A percentile compares a stretch with the other conserved stretches of the same genome.
phyloP scores from a whole-genome alignment of 1,140 invertebrate genomes.

The Saccostrea cuccullata region DNA sequence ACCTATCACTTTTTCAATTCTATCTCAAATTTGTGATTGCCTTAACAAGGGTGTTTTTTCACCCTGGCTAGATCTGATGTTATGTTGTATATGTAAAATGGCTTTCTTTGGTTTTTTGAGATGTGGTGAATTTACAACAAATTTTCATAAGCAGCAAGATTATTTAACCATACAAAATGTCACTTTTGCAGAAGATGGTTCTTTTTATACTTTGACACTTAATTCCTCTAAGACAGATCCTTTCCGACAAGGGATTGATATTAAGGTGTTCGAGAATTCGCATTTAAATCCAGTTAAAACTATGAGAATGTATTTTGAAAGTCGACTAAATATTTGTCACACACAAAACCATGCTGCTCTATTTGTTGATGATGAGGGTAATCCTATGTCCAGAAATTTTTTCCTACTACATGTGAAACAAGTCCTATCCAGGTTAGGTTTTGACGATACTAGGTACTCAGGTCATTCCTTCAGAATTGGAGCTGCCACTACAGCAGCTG shows the following conservation, averaged over 20 bases:
- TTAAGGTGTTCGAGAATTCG: constrained; percentile 13
- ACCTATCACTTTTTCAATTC: constrained; percentile 46
- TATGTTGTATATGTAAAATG: constrained; percentile 2
- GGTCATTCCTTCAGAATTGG: constrained; percentile 31
- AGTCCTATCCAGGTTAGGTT: constrained; percentile 21
- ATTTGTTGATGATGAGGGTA: background rate
- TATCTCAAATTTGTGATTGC: background rate
- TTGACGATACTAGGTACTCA: background rate
- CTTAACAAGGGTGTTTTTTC: constrained; percentile 4
- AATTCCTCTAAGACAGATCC: constrained; percentile 43
- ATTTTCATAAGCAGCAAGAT: background rate
- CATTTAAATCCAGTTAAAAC: constrained; percentile 30
- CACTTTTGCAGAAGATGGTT: background rate
- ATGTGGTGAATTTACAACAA: constrained; percentile 47
- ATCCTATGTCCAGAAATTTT: background rate
- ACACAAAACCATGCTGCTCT: background rate
- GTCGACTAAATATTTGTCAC: background rate
- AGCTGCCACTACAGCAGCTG: background rate
- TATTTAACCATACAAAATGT: background rate
- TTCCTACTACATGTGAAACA: constrained; percentile 23
- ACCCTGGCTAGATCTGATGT: constrained; percentile 28
- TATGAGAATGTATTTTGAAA: background rate
- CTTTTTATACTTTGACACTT: constrained; percentile 24
- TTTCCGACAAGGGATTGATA: constrained; percentile 21
- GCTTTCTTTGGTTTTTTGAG: constrained; percentile 46